phyloP scores from a whole-genome alignment of 2,113 vertebrate genomes.

The Seriola rivoliana region DNA sequence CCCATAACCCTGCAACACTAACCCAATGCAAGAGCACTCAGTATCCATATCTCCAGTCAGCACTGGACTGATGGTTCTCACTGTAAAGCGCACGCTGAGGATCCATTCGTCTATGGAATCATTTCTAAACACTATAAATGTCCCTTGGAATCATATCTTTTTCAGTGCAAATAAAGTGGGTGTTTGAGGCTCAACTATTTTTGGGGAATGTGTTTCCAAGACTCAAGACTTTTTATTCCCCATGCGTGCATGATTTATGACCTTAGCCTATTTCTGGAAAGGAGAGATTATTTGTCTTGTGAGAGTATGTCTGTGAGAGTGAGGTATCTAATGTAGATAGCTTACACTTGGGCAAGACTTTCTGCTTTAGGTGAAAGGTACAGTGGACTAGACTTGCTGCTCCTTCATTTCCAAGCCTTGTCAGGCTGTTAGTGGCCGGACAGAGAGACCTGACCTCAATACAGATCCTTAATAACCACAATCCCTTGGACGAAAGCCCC shows the following conservation, averaged over 20 bases:
- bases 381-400: constrained; percentile 22
- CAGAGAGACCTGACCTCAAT: constrained; percentile 82
- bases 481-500: constrained; percentile 69
- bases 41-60: constrained; percentile 22
- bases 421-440: constrained; percentile 46
- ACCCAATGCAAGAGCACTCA: constrained; percentile 23
- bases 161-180: constrained; percentile 57
- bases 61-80: constrained; percentile 45
- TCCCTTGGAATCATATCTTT: constrained; percentile 62
- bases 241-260: constrained; percentile 75
- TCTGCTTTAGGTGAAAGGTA: constrained; percentile 54
- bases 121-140: constrained; percentile 63
- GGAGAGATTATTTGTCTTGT: constrained; percentile 76
- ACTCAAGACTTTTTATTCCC: constrained; percentile 60
- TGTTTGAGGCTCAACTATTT: constrained; percentile 69
- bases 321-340: constrained; percentile 36
- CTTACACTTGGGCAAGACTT: constrained; percentile 33
- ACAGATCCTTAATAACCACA: constrained; percentile 79
- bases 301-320: constrained; percentile 48
- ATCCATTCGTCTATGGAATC: constrained; percentile 48
- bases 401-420: constrained; percentile 52
- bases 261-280: constrained; percentile 77
- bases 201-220: constrained; percentile 57
- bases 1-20: constrained; percentile 42
- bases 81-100: constrained; percentile 9